phyloP scores from a whole-genome alignment of 2,888 invertebrate species.

The Psococerastis gibbosa region DNA sequence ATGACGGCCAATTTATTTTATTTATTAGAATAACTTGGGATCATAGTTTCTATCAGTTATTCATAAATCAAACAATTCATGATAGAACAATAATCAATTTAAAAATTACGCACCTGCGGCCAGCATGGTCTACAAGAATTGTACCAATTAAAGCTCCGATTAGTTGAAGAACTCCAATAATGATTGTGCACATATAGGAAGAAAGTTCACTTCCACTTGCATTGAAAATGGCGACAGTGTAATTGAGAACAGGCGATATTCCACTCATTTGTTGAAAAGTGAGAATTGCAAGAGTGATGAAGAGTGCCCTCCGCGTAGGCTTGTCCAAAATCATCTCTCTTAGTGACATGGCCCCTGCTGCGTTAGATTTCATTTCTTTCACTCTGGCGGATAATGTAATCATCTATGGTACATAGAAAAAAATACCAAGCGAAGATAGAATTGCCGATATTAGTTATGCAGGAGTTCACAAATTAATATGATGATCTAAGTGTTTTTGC shows the following conservation, averaged over 20 bases:
- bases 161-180: slow-evolving; percentile 27
- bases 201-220: slow-evolving; percentile 20
- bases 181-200: slow-evolving; percentile 24
- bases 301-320: slow-evolving; percentile 23
- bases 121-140: slow-evolving; percentile 25
- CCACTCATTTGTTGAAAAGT: slow-evolving; percentile 28
- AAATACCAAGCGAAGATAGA: too few relatives aligned
- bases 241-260: slow-evolving; percentile 27
- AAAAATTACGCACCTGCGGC: too few relatives aligned
- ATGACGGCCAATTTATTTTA: too few relatives aligned
- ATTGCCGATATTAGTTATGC: too few relatives aligned
- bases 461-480: too few relatives aligned
- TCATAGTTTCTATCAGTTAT: too few relatives aligned
- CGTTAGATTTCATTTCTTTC: slow-evolving; percentile 7
- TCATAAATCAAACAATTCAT: too few relatives aligned
- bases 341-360: background rate
- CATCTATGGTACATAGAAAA: too few relatives aligned
- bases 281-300: slow-evolving; percentile 25
- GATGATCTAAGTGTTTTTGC: too few relatives aligned
- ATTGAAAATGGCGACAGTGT: slow-evolving; percentile 22
- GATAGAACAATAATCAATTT: too few relatives aligned
- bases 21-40: too few relatives aligned
- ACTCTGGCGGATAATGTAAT: background rate
- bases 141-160: slow-evolving; percentile 20
- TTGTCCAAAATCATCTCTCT: slow-evolving; percentile 3